Base-by-base conservation (phyloP, 2,113 vertebrate species). In the Anser cygnoides region DNA sequence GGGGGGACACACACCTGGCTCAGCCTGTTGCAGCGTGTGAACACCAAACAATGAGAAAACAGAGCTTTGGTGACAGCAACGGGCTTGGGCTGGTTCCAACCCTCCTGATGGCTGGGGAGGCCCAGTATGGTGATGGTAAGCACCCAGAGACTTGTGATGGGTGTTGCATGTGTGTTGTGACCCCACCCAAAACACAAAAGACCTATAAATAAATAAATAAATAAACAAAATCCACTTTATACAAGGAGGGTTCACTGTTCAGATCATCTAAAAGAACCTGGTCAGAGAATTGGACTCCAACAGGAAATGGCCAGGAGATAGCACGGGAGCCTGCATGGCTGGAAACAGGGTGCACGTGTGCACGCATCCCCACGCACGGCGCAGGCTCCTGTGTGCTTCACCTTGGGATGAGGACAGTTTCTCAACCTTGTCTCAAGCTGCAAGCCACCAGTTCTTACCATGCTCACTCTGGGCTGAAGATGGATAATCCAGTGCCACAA, bases 321-420 rank as follows among this genome's bases (percentile, higher is more conserved):
- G 2, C 1, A 1, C 28, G 37, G 29, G 33, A 55, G 29, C 50
- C 14, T 1, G 2, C 4, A 2, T 25, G 28, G 22, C 13, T 71
- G 49, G 57, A 21, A 52, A 13, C 26, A 21, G 6, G 46, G 46
- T 16, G 26, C 18, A 10, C 13, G 3, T 28, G 46, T 21, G 41
- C 10, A 25, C 13, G 6, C 39, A 55, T 33, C 18, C 3, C 20
- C 16, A 17, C 1, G 11, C 50, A 50, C 10, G 0, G 0, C 22
- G 17, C 35, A 43, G 29, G 35, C 58, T 50, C 57, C 33, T 29
- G 49, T 65, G 43, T 6, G 46, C 9, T 71, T 54, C 2, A 3
- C 33, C n/a, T 43, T 28, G 43, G 12, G 57, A 11, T 18, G 8
- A 20, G 18, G 41, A 57, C 49, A 70, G 17, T 33, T 54, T 71